Evolutionary conservation across 2,113 vertebrate genomes (phyloP), one percentile per base, ranked within the genome.

Genomic region (Orthonyx spaldingii): DNA sequence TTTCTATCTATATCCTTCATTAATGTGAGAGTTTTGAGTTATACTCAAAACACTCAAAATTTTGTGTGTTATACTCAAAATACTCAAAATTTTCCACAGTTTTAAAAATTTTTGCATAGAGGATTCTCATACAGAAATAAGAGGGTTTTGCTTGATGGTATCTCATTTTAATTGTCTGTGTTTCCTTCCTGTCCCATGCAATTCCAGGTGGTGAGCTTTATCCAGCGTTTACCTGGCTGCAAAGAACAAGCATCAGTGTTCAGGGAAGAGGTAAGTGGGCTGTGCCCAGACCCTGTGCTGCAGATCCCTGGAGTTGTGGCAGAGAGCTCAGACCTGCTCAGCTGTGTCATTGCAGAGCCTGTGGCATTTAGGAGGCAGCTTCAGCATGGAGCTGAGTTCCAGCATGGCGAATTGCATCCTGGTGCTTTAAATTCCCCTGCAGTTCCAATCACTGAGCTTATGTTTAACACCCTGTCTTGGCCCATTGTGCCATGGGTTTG

Each of bases 211-310:
- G 98, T 98, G 26, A 87, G 91, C 94, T 99, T 99, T 84, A 97
- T 99, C 39, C 98, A 98, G 96, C 98, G 98, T 56, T 95, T 99
- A 3, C 98, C 98, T 24, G 99, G 99, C 22, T 99, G 99, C 96
- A 98, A 98, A 94, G 99, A 99, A 41, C 98, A 99, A 49, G 98
- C 98, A 1, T 95, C 98, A 22, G 98, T 98, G 16, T 99, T 99
- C 98, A 98, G 98, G 96, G 99, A 98, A 24, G 98, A 99, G 98
- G 98, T 99, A 96, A 98, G 97, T 57, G 3, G 8, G 20, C 17
- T 12, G 64, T 60, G 47, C 50, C 55, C 42, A 19, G 23, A 2
- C 8, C 41, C 56, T 32, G 39, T 59, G 77, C 61, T 66, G 55
- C 46, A 39, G 28, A 47, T n/a, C 49, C 39, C 35, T 49, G 71